phyloP scores from a whole-genome alignment of 2,797 vertebrate species.

The Pristis pectinata region DNA sequence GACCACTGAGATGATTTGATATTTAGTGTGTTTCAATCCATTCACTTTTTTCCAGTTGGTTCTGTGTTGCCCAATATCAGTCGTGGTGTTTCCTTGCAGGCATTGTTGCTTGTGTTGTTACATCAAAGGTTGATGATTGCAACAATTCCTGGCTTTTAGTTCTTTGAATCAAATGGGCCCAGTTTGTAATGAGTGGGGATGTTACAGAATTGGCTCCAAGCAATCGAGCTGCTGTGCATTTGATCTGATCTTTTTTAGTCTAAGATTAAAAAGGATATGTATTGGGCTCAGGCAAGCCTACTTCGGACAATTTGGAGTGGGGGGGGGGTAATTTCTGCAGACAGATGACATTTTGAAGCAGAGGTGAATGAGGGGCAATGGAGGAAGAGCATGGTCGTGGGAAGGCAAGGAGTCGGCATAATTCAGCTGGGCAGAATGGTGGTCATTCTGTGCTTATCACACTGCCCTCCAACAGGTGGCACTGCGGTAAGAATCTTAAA shows the following conservation, averaged over 20 bases:
- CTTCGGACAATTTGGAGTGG: neutral
- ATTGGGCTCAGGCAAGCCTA: neutral
- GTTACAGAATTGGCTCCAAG: neutral
- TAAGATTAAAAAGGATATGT: neutral
- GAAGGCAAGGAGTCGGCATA: neutral
- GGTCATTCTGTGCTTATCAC: too few species aligned
- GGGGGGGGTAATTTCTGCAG: neutral
- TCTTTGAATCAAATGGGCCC: neutral
- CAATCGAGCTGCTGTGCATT: neutral
- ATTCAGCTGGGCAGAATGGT: neutral
- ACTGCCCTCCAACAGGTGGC: too few species aligned
- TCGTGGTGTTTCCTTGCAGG: neutral
- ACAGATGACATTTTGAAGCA: too few species aligned
- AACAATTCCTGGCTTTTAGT: neutral
- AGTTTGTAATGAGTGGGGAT: neutral
- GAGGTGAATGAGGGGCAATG: too few species aligned
- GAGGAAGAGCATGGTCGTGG: neutral
- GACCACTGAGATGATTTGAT: neutral
- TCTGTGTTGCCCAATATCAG: neutral
- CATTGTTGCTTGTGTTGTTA: neutral
- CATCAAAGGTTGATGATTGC: neutral
- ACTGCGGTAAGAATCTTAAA: too few species aligned
- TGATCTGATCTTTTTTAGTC: neutral
- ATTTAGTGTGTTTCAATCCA: neutral
- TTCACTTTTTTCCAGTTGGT: neutral